These are phyloP conservation scores for Chloropsis cyanopogon DNA, from an alignment of 2,113 vertebrate species.

Conservation along the genomic window DNA sequence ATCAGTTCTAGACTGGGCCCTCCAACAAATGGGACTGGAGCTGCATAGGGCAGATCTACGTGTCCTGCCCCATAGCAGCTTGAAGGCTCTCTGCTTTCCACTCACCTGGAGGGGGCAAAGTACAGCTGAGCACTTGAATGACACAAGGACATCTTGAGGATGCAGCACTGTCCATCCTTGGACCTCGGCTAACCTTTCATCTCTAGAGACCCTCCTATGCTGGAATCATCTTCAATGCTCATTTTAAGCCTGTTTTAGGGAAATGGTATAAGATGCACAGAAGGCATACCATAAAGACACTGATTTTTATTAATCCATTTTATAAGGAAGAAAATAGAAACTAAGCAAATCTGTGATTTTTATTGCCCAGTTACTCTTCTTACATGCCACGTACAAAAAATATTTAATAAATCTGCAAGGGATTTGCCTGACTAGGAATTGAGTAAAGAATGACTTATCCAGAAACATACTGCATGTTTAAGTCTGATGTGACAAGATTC, in stretches of 20 bases:
- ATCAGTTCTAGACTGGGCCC: rapidly evolving
- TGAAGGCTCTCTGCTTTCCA: not conserved
- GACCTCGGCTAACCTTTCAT: not conserved
- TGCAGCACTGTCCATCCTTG: not conserved
- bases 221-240: not conserved
- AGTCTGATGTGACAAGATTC: not conserved
- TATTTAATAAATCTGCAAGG: not conserved
- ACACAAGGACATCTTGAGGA: not conserved
- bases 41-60: rapidly evolving
- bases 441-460: not conserved
- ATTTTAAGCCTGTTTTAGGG: not conserved
- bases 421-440: not conserved
- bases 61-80: not conserved
- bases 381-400: not conserved
- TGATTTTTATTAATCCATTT: not conserved
- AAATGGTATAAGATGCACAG: not conserved
- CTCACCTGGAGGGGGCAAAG: not conserved
- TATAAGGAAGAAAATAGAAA: not conserved
- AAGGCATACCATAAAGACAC: not conserved
- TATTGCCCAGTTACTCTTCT: not conserved
- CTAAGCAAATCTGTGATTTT: not conserved
- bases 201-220: not conserved
- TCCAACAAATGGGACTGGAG: not conserved
- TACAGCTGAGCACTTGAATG: not conserved
- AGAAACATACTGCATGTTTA: not conserved